Conservation (phyloP, 2,888 invertebrate species). For the Cremastinae sp. region DNA sequence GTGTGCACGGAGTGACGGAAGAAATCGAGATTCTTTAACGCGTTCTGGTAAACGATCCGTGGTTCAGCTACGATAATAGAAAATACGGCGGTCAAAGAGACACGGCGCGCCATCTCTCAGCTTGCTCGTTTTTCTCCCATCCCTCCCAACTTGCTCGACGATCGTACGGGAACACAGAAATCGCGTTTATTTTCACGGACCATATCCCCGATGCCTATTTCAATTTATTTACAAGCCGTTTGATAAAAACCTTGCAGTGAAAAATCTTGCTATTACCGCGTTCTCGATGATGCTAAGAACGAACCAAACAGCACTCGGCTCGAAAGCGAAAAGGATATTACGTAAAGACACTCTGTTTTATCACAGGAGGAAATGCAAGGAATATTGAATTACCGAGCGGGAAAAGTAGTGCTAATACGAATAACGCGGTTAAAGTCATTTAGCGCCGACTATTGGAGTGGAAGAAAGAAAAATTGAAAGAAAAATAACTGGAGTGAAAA, state of each 20-base stretch:
- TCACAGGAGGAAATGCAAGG: slow-evolving; percentile 16
- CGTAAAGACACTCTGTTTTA: slow-evolving; percentile 39
- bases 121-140: slow-evolving; percentile 10
- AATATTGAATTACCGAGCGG: background rate
- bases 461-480: too few species aligned
- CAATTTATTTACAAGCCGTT: slow-evolving; percentile 26
- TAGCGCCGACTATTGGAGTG: too few species aligned
- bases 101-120: slow-evolving; percentile 28
- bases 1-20: slow-evolving; percentile 9
- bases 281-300: background rate
- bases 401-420: background rate
- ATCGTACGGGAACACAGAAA: slow-evolving; percentile 25
- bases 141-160: background rate
- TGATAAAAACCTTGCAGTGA: background rate
- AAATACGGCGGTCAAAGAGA: slow-evolving; percentile 37
- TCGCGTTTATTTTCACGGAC: slow-evolving; percentile 29
- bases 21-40: background rate
- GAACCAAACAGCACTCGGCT: background rate
- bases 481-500: too few species aligned
- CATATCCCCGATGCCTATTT: slow-evolving; percentile 52
- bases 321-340: background rate
- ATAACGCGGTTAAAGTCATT: too few species aligned
- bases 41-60: slow-evolving; percentile 43
- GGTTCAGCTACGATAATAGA: slow-evolving; percentile 59
- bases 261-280: background rate